Evolutionary conservation across 2,113 vertebrate species (phyloP), one percentile per base, ranked within the genome.

Genomic region (Cottus gobio): DNA sequence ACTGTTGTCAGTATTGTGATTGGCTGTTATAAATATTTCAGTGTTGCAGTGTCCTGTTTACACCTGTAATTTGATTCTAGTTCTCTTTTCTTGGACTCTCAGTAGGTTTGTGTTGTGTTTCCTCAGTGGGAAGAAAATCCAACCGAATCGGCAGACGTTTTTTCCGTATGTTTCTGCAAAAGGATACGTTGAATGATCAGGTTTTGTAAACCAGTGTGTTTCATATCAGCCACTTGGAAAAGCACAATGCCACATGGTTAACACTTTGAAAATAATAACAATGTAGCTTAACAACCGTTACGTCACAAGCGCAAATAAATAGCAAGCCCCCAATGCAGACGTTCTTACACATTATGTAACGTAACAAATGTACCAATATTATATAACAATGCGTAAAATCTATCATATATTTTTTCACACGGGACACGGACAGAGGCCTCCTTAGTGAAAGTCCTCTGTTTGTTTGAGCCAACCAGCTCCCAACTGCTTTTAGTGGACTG

Each of bases 1-100:
- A 67, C 52, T 30, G 11, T 60, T 66, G 83, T 78, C 82, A 72
- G 71, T 60, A 63, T 69, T 89, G 58, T 90, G 81, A 90, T 92
- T 85, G 90, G 82, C 71, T 69, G 63, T 82, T 84, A 75, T 93
- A 34, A 92, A 94, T 94, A 92, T 91, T 92, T 92, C 56, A 93
- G 66, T 4, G 16, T 7, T 22, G 5, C 34, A 30, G 82, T 84
- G 80, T 82, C 89, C 75, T 36, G 61, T 89, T 93, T 85, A 80
- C 68, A 46, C 22, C 61, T 30, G 80, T 85, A 83, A 74, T 70
- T 31, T 71, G 31, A 89, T 75, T 85, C 70, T 7, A 8, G 28
- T 62, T 52, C 12, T 52, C 18, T 62, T 11, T 63, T 26, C 2
- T 15, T 5, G 0, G 13, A 62, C 36, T 71, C 26, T 7, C 31